Base-by-base conservation (phyloP, 1,140 invertebrate genomes). In the Papilio dardanus region DNA sequence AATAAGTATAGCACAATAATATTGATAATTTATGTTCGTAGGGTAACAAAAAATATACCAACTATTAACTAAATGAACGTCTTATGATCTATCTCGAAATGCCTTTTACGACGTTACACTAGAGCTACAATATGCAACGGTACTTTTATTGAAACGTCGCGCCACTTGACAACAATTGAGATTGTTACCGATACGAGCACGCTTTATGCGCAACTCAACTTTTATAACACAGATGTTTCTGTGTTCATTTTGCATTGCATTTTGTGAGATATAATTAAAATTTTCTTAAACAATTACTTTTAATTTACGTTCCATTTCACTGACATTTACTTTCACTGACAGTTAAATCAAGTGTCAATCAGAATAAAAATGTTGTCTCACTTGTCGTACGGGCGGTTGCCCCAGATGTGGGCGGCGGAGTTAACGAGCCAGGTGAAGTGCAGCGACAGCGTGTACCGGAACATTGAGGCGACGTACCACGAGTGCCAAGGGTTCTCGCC, bases 401-500 rank as follows among this genome's bases (percentile, higher is more conserved):
- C 96, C 94, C 95, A 96, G 65, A 96, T 95, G 87, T 98, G 97
- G 2, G 97, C 97, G 0, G 95, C 96, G 75, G 96, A 97, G 93
- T 99, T 99, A 4, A 99, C 97, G 4, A 97, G 93, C 97, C 98
- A 99, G 0, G 98, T 99, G 42, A 95, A 92, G 88, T 99, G 96
- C 10, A 99, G 94, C 1, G 95, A 95, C 0, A 96, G 88, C 89
- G 76, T 93, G 79, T 92, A 94, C 71, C 88, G 83, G 76, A 89
- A 87, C 66, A 94, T 86, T 93, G 94, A 95, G 12, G 95, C 95
- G 88, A 92, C 95, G 74, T 93, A 93, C 92, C 96, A 95, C 7
- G 94, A 94, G 93, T 89, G 94, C 95, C 93, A 95, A 54, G 92
- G 86, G 40, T 83, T 87, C 90, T 99, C 98, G n/a, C 94, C 94